Evolutionary conservation across 2,888 invertebrate genomes (phyloP).

Genomic region (Mesorhabditis sp.): DNA sequence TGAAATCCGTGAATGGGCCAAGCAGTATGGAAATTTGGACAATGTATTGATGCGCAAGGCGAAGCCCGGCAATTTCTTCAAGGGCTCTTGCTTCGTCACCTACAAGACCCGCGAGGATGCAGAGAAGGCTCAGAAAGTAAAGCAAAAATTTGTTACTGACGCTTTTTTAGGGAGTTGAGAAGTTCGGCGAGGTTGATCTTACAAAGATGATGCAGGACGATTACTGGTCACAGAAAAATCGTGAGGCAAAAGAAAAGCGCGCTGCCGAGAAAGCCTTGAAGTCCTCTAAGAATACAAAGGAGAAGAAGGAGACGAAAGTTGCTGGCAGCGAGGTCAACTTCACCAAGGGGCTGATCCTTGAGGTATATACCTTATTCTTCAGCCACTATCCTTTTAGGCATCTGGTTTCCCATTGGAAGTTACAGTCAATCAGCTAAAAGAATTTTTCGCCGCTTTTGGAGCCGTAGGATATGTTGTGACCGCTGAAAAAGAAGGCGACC

Average conservation of each 20-base stretch:
- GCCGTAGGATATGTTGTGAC: slow-evolving; percentile 37
- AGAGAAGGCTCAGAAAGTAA: slow-evolving; percentile 68
- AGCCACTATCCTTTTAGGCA: not conserved
- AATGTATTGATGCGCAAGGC: slow-evolving; percentile 65
- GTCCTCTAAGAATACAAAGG: slow-evolving; percentile 33
- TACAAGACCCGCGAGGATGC: slow-evolving; percentile 79
- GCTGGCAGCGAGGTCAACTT: slow-evolving; percentile 27
- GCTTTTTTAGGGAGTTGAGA: slow-evolving; percentile 62
- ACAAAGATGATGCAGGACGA: slow-evolving; percentile 53
- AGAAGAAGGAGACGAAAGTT: slow-evolving; percentile 22
- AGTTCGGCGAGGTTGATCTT: slow-evolving; percentile 66
- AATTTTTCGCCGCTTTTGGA: slow-evolving; percentile 72
- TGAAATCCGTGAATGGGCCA: slow-evolving; percentile 72
- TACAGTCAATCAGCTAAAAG: slow-evolving; percentile 66
- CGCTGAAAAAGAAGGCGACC: slow-evolving; percentile 25
- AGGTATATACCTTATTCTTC: slow-evolving; percentile 21
- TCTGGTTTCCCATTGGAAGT: slow-evolving; percentile 29
- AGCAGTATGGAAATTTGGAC: slow-evolving; percentile 70
- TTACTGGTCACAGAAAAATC: slow-evolving; percentile 48
- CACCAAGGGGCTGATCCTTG: slow-evolving; percentile 48
- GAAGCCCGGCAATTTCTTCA: slow-evolving; percentile 56
- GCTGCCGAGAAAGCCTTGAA: slow-evolving; percentile 37
- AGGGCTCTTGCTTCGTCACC: slow-evolving; percentile 83
- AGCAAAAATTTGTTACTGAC: not conserved
- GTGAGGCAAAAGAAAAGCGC: slow-evolving; percentile 29